Base-by-base conservation (phyloP, 2,797 vertebrate species). In the Melanotaenia boesemani region DNA sequence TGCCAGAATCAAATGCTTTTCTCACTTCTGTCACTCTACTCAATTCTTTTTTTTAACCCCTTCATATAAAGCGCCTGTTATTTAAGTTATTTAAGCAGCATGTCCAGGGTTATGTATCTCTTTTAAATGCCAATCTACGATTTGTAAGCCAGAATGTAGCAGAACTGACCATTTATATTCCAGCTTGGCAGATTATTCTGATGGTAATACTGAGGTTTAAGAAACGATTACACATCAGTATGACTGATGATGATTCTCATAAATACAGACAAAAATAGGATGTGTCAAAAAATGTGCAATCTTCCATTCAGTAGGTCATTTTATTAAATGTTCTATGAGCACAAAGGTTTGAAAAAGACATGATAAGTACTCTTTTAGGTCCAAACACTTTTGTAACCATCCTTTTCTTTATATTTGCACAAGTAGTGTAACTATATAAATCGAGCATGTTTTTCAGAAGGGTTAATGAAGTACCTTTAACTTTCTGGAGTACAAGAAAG, bases 131-230 rank as follows among this genome's bases (percentile, higher is more conserved):
- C 67, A 61, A 70, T 88, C 82, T 84, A 65, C 70, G 74, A 83
- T 92, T 76, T 89, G 77, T 89, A 81, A 85, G 79, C 76, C 74
- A 72, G 80, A 90, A 80, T 86, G 77, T 85, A 70, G 77, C 80
- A 79, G 74, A 90, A 93, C 93, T 90, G 89, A 88, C 95, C 92
- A 93, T 93, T 94, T 88, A 91, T 67, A 76, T 93, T 90, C 78
- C 75, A 77, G 86, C 91, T 93, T 94, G 79, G 82, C 72, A 58
- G 79, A 59, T 78, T 83, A 48, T 48, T 3, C 20, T 74, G 83
- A 52, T 75, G 39, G 41, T 75, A 88, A 93, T 87, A 76, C 81
- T 75, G 87, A 81, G 80, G 80, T 83, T 80, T 87, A 82, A 61
- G 60, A 77, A 77, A 88, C 72, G 80, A 65, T 65, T 56, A 54